These are phyloP conservation scores for Drosophila nebulosa DNA, from an alignment of 1,140 invertebrate species.

Conservation along the genomic window DNA sequence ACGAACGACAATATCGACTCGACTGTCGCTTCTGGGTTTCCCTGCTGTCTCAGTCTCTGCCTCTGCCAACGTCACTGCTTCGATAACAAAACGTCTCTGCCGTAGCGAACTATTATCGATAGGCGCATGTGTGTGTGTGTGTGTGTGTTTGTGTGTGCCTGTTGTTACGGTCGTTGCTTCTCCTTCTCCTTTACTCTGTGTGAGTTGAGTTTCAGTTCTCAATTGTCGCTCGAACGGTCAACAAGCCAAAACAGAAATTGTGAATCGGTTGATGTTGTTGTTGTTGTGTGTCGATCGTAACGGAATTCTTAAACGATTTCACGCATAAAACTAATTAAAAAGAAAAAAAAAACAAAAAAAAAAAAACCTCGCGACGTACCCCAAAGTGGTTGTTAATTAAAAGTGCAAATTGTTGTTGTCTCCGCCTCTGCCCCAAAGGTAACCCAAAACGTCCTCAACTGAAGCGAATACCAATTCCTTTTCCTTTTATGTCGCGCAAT, in stretches of 20 bases:
- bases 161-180: constrained; percentile 45
- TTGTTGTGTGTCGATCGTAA: neutral
- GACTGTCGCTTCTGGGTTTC: constrained; percentile 43
- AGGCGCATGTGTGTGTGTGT: constrained; percentile 21
- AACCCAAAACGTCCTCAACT: constrained; percentile 21
- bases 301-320: constrained; percentile 21
- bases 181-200: neutral
- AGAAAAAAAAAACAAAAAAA: no score
- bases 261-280: neutral
- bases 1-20: constrained; percentile 31
- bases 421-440: constrained; percentile 58
- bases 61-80: constrained; percentile 23
- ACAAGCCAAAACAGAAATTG: constrained; percentile 20
- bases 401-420: constrained; percentile 65
- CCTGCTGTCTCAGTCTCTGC: neutral
- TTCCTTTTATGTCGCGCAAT: constrained; percentile 35
- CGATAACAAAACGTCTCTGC: constrained; percentile 25
- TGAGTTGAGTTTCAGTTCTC: constrained; percentile 50
- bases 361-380: neutral
- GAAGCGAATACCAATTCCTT: constrained; percentile 33
- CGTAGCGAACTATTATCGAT: constrained; percentile 64
- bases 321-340: constrained; percentile 55
- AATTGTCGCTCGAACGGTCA: constrained; percentile 60
- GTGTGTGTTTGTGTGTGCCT: neutral
- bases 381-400: constrained; percentile 54